Conservation (phyloP, 2,888 invertebrate genomes). For the Dynastes grantii region DNA sequence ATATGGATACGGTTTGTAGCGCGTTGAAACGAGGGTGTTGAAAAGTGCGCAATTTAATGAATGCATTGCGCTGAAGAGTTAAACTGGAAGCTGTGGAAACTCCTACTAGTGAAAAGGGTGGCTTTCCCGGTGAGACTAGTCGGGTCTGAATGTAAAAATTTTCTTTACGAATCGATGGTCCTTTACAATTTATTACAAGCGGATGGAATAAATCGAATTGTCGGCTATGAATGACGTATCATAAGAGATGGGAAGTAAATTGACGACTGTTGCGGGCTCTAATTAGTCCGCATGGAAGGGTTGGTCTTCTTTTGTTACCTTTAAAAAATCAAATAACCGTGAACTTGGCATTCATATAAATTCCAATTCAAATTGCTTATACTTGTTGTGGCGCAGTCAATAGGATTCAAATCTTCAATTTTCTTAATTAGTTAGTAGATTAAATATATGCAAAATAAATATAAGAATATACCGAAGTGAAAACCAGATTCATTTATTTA, state of each 20-base stretch:
- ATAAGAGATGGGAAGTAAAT: neutral
- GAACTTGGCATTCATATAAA: too few species aligned
- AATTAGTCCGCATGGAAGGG: neutral
- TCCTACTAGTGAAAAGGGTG: neutral
- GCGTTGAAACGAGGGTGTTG: slow-evolving; percentile 30
- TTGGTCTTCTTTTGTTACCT: neutral
- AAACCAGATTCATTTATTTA: too few species aligned
- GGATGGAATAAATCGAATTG: neutral
- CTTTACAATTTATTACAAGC: neutral
- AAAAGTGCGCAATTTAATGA: slow-evolving; percentile 27
- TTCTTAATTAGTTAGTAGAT: too few species aligned
- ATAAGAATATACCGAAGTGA: too few species aligned
- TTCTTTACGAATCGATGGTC: slow-evolving; percentile 11
- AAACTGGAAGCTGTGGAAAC: neutral
- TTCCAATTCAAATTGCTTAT: too few species aligned
- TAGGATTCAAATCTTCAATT: too few species aligned
- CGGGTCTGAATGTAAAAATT: neutral
- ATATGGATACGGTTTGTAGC: neutral
- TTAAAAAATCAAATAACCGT: too few species aligned
- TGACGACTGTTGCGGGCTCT: neutral
- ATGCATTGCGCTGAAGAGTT: neutral
- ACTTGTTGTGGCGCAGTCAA: too few species aligned
- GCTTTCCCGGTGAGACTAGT: neutral
- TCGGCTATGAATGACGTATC: neutral
- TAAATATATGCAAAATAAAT: too few species aligned